Conservation (phyloP, 2,113 vertebrate species). For the Pagrus major region DNA sequence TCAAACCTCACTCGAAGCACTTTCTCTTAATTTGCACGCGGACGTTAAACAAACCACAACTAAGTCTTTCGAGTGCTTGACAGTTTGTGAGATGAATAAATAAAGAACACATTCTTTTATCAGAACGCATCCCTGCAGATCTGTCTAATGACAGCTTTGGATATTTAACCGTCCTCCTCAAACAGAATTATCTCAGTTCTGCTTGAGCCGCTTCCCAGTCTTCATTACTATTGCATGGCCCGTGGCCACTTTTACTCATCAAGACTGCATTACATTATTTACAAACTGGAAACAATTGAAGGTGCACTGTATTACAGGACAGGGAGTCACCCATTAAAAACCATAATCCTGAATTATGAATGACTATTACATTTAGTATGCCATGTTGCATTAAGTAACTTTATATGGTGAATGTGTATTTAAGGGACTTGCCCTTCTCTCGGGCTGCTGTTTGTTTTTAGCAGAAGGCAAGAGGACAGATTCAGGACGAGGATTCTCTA, state of each 20-base stretch:
- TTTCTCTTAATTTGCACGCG: constrained; percentile 48
- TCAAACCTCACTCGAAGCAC: constrained; percentile 27
- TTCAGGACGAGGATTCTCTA: constrained; percentile 61
- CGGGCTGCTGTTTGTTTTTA: constrained; percentile 53
- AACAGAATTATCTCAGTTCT: constrained; percentile 84
- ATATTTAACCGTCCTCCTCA: constrained; percentile 83
- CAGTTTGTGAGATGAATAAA: constrained; percentile 82
- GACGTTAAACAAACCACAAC: constrained; percentile 65
- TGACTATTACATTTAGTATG: constrained; percentile 66
- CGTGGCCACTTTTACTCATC: constrained; percentile 78
- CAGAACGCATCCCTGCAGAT: constrained; percentile 74
- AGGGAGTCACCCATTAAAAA: constrained; percentile 73
- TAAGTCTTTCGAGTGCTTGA: constrained; percentile 62
- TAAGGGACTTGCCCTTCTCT: constrained; percentile 38
- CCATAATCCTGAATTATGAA: constrained; percentile 79
- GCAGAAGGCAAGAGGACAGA: constrained; percentile 56
- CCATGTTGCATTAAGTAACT: constrained; percentile 58
- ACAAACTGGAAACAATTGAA: constrained; percentile 83
- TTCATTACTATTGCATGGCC: constrained; percentile 86
- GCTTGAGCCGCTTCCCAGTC: constrained; percentile 71
- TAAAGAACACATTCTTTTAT: constrained; percentile 77
- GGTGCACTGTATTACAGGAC: constrained; percentile 69
- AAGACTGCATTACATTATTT: constrained; percentile 83
- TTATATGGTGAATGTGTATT: constrained; percentile 49
- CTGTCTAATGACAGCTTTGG: constrained; percentile 78